Evolutionary conservation across 2,888 invertebrate genomes (phyloP).

Genomic region (Ennomos fuscantarius): DNA sequence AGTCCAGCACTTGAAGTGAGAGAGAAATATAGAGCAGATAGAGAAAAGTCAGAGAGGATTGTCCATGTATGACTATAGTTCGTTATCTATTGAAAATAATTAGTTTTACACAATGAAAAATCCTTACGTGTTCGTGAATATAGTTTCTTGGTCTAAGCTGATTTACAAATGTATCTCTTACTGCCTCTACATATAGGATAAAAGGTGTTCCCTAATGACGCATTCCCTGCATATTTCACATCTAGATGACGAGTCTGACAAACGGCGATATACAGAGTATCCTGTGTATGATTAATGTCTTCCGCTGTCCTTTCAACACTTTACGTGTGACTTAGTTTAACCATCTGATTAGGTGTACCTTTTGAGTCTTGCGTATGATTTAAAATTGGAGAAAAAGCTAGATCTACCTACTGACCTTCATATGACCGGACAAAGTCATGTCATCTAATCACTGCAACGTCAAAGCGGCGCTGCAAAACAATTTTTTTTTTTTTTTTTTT

Average conservation of each 20-base stretch:
- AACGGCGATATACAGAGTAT: constrained; percentile 51
- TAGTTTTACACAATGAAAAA: too few relatives aligned
- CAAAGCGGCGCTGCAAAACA: too few relatives aligned
- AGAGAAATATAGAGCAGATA: too few relatives aligned
- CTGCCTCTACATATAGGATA: constrained; percentile 39
- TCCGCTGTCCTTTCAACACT: constrained; percentile 69
- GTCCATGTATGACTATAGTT: too few relatives aligned
- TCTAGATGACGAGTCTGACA: constrained; percentile 37
- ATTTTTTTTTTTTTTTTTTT: too few relatives aligned
- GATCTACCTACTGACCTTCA: background rate
- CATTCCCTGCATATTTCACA: constrained; percentile 66
- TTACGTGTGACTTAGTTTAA: constrained; percentile 38
- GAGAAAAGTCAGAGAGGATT: too few relatives aligned
- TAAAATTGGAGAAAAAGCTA: background rate
- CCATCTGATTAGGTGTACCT: constrained; percentile 22
- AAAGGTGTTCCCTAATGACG: constrained; percentile 74
- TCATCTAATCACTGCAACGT: too few relatives aligned
- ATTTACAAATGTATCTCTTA: background rate
- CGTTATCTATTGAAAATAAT: too few relatives aligned
- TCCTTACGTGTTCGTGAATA: too few relatives aligned
- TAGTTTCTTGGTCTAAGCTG: too few relatives aligned
- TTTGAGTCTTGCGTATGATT: constrained; percentile 4
- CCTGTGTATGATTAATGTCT: constrained; percentile 75
- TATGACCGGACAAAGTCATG: background rate
- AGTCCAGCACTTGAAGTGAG: too few relatives aligned